Evolutionary conservation across 2,797 vertebrate species (phyloP).

Genomic region (Amazonetta brasiliensis): DNA sequence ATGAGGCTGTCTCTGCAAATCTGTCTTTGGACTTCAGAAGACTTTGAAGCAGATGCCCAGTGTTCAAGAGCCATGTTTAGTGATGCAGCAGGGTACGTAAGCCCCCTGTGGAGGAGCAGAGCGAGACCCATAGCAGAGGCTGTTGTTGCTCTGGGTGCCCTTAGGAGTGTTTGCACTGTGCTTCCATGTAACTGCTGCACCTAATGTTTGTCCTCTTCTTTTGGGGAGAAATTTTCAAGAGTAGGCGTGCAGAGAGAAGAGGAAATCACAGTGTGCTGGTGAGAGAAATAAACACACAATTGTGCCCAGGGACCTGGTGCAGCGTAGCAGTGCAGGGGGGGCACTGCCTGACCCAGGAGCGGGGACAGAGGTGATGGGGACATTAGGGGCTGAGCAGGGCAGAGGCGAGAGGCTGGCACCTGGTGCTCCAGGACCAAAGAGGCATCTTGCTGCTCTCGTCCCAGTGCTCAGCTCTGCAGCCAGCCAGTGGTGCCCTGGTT

Average conservation of each 20-base stretch:
- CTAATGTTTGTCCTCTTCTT: not conserved
- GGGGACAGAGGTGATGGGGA: not conserved
- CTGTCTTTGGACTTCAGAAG: not conserved
- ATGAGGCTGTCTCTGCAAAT: not conserved
- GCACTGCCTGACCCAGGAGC: not conserved
- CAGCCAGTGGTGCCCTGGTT: not conserved
- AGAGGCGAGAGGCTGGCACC: not conserved
- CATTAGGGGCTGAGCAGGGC: not conserved
- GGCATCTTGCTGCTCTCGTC: not conserved
- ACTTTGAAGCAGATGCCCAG: not conserved
- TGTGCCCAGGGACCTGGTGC: not conserved
- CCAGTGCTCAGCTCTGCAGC: not conserved
- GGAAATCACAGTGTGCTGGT: not conserved
- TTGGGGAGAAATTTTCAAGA: not conserved
- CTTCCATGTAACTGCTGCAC: not conserved
- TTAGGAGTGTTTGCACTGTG: not conserved
- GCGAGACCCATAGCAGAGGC: not conserved
- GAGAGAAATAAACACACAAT: not conserved
- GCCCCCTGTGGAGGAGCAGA: not conserved
- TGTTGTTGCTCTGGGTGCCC: rapidly evolving
- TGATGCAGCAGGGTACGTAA: not conserved
- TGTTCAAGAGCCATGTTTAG: too few relatives aligned
- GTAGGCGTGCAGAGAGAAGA: not conserved
- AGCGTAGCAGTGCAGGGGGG: not conserved
- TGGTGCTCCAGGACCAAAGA: not conserved